phyloP scores from a whole-genome alignment of 2,113 vertebrate species.

The Cephalopholis sonnerati region DNA sequence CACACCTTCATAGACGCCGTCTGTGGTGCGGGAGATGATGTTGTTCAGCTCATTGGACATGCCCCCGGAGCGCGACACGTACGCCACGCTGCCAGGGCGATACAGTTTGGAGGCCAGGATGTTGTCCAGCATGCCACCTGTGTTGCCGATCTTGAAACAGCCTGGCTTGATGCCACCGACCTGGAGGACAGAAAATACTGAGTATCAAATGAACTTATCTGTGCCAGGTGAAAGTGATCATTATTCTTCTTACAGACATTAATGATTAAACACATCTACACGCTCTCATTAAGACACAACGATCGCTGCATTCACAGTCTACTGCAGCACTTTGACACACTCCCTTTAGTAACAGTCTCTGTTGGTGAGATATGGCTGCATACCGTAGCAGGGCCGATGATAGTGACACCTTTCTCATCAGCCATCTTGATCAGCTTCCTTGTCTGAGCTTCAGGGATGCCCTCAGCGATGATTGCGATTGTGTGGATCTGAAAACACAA shows the following conservation, averaged over 20 bases:
- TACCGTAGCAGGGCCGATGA: slow-evolving; percentile 98
- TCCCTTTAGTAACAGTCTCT: background rate
- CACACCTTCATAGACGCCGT: slow-evolving; percentile 96
- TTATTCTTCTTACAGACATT: background rate
- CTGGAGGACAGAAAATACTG: slow-evolving; percentile 69
- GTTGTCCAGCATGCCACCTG: slow-evolving; percentile 98
- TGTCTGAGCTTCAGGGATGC: slow-evolving; percentile 96
- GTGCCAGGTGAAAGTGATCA: background rate
- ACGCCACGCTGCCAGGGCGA: slow-evolving; percentile 96
- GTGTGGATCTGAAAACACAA: slow-evolving; percentile 89
- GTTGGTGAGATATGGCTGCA: background rate
- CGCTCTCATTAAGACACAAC: background rate
- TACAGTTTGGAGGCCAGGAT: slow-evolving; percentile 98
- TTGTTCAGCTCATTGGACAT: slow-evolving; percentile 99
- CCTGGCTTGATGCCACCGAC: slow-evolving; percentile 98
- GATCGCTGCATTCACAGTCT: background rate
- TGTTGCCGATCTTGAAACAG: slow-evolving; percentile 99
- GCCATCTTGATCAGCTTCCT: slow-evolving; percentile 94
- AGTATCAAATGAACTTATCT: background rate
- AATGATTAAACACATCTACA: background rate
- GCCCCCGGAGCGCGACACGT: slow-evolving; percentile 95
- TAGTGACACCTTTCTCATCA: slow-evolving; percentile 95
- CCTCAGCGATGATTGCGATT: slow-evolving; percentile 97
- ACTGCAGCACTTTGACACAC: background rate
- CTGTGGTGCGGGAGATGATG: slow-evolving; percentile 95